These are phyloP conservation scores for Periophthalmus magnuspinnatus DNA, from an alignment of 2,797 vertebrate genomes.

Conservation along the genomic window DNA sequence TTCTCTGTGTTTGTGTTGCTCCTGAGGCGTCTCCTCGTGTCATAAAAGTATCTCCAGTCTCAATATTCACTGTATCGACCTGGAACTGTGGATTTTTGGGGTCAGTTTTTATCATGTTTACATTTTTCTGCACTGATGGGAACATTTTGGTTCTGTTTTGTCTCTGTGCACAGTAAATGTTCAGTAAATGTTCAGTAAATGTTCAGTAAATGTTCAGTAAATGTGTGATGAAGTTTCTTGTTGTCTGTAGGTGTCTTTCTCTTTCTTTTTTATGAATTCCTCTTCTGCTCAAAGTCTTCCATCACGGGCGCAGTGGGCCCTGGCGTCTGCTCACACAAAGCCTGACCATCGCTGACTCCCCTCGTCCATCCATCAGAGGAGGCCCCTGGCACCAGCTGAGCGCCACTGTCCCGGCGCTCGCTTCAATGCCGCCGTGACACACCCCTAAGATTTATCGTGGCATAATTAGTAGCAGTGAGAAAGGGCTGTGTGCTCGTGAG, in stretches of 20 bases:
- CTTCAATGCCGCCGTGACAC: constrained; percentile 74
- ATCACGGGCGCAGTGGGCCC: constrained; percentile 64
- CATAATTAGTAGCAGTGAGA: constrained; percentile 75
- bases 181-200: too few species aligned
- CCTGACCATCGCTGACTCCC: constrained; percentile 75
- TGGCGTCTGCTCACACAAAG: constrained; percentile 70
- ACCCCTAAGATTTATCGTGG: constrained; percentile 75
- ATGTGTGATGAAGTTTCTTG: constrained; percentile 28
- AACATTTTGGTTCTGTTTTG: too few species aligned
- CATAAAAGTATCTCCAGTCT: background rate
- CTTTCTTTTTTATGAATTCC: constrained; percentile 56
- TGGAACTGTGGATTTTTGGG: too few species aligned
- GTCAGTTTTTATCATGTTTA: too few species aligned
- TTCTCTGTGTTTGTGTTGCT: too few species aligned
- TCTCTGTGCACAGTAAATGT: too few species aligned
- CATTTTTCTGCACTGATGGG: too few species aligned
- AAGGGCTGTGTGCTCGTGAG: constrained; percentile 58
- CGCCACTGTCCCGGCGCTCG: constrained; percentile 75
- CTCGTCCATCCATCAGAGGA: constrained; percentile 71
- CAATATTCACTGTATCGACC: too few species aligned
- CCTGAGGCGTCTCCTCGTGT: background rate
- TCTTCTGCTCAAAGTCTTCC: constrained; percentile 68
- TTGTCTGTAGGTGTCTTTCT: constrained; percentile 41
- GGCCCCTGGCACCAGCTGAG: constrained; percentile 76
- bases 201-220: background rate